A percentile compares a stretch with the other conserved stretches of the same genome.
Conservation (phyloP, 2,888 invertebrate genomes). For the Agriopis aurantiaria region DNA sequence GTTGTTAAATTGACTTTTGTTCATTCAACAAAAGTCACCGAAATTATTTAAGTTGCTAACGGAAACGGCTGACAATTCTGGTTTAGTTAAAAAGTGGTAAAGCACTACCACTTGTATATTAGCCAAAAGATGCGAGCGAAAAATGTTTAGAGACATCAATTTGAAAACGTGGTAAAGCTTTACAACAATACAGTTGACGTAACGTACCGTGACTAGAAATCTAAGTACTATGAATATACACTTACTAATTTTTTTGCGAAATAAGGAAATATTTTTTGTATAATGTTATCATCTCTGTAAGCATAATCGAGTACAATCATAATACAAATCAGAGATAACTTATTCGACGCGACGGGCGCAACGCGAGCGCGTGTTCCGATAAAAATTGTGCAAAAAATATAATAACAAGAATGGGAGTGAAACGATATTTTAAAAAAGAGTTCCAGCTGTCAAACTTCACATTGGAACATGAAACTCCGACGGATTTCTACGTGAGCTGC, state of each 20-base stretch:
- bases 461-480: conserved; percentile 62
- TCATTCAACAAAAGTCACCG: no score
- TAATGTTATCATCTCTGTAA: conserved; percentile 51
- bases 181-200: no score
- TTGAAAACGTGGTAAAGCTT: no score
- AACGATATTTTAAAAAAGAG: conserved; percentile 67
- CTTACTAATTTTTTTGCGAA: conserved; percentile 23
- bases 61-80: no score
- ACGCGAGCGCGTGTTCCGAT: conserved; percentile 32
- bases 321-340: conserved; percentile 52
- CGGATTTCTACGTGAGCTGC: conserved; percentile 69
- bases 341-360: conserved; percentile 45
- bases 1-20: no score
- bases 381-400: conserved; percentile 16
- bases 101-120: no score
- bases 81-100: no score
- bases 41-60: no score
- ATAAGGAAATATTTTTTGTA: conserved; percentile 44
- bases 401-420: conserved; percentile 62
- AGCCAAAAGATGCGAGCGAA: no score
- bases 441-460: conserved; percentile 57
- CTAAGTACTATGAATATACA: neutral
- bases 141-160: no score
- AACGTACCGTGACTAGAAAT: no score
- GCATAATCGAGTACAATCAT: conserved; percentile 51